phyloP scores from a whole-genome alignment of 1,140 invertebrate genomes.

The Sycophaga agraensis region DNA sequence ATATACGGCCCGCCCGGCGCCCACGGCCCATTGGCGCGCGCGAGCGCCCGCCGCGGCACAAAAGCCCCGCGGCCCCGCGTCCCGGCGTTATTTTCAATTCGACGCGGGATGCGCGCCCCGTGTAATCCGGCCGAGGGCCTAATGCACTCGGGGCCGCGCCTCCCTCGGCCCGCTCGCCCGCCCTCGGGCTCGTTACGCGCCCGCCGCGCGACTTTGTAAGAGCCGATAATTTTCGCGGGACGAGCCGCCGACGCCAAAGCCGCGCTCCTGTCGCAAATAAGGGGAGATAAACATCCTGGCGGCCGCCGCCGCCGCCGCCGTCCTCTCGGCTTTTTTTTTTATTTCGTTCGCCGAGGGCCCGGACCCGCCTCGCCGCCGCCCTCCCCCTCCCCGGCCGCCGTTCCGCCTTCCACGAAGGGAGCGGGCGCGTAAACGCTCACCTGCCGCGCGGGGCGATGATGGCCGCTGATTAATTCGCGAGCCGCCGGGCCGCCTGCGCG shows the following conservation, averaged over 20 bases:
- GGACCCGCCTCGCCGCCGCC: no score
- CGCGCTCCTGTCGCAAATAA: neutral
- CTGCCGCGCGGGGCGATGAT: conserved; percentile 38
- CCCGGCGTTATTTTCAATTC: conserved; percentile 11
- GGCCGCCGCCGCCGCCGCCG: neutral
- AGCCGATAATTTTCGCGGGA: conserved; percentile 33
- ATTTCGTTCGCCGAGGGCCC: neutral
- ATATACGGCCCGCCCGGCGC: neutral
- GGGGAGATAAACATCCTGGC: conserved; percentile 21
- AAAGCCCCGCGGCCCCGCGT: neutral
- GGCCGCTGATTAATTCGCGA: conserved; percentile 52
- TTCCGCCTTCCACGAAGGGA: neutral
- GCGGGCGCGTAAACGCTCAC: conserved; percentile 15
- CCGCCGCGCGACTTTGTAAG: neutral
- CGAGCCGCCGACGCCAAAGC: conserved; percentile 7
- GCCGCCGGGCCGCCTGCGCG: conserved; percentile 32
- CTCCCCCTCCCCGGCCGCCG: neutral
- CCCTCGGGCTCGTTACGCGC: neutral
- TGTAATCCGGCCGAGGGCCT: neutral
- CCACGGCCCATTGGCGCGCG: neutral
- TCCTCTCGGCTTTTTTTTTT: neutral
- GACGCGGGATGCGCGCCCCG: neutral
- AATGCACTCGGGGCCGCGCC: neutral
- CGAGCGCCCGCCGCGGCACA: neutral
- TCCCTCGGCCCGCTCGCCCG: neutral